Evolutionary conservation across 2,797 vertebrate genomes (phyloP), one percentile per base, ranked within the genome.

Genomic region (Vespertilio murinus): DNA sequence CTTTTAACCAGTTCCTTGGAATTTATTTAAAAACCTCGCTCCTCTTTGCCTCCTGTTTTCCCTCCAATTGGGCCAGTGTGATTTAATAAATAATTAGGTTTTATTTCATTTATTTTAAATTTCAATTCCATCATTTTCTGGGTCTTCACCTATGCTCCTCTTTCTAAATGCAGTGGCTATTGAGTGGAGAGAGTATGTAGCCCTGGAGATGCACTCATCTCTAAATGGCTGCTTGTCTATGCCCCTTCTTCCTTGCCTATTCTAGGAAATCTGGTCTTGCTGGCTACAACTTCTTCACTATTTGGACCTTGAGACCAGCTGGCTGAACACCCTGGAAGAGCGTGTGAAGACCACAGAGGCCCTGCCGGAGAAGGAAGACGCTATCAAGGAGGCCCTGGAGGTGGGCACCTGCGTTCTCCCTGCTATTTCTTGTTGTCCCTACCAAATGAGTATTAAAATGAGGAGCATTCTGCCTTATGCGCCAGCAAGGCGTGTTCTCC

Each of bases 281-380:
- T 99, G 99, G 99, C 99, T 99, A 92, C 99, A 99, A 96, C 97
- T 99, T 81, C 98, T 99, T 74, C 99, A 99, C 90, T 99, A 99
- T 96, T 97, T 99, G 97, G 99, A 99, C 77, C 97, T 99, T 96
- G 99, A 99, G 98, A 99, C 98, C 69, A 94, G 89, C 90, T 99
- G 99, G 99, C 97, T 99, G 52, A 98, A 98, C 97, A 98, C 97
- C 23, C 97, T 99, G 97, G 99, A 99, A 94, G 99, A 99, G 96
- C 99, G 98, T 30, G 96, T 99, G 33, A 98, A 98, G 97, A 98
- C 97, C 94, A 98, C 98, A 8, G 99, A 98, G 86, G 98, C 97
- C 73, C 94, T 99, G 33, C 98, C 99, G 0, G 99, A 99, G 95
- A 99, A 97, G 92, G 97, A 98, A 0, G 99, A 99, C 33, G 97